A percentile compares a stretch with the other conserved stretches of the same genome.
phyloP scores from a whole-genome alignment of 2,888 invertebrate species.

The Griposia aprilina region DNA sequence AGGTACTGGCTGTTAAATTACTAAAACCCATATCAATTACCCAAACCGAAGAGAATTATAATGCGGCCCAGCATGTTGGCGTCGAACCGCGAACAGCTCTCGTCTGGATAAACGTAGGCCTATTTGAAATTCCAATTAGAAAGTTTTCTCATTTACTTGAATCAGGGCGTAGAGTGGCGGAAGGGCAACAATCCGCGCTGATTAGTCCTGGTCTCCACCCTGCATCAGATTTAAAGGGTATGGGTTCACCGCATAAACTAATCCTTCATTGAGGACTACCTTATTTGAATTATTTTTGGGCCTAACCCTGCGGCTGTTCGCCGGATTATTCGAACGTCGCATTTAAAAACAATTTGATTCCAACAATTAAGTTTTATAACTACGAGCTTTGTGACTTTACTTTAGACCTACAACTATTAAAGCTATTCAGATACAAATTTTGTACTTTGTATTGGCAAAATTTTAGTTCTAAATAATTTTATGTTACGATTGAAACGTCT shows the following conservation, averaged over 20 bases:
- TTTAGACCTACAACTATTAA: slow-evolving; percentile 39
- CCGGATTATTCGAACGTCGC: slow-evolving; percentile 68
- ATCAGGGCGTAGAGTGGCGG: slow-evolving; percentile 88
- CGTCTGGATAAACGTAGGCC: slow-evolving; percentile 88
- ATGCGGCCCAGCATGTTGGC: slow-evolving; percentile 80
- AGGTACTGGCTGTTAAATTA: slow-evolving; percentile 62
- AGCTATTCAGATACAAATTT: slow-evolving; percentile 26
- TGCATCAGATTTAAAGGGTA: slow-evolving; percentile 87
- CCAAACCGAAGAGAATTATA: slow-evolving; percentile 78
- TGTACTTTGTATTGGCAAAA: slow-evolving; percentile 12
- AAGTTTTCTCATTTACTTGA: slow-evolving; percentile 91
- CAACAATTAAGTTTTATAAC: slow-evolving; percentile 63
- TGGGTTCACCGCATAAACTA: slow-evolving; percentile 84
- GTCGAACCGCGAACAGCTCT: slow-evolving; percentile 85
- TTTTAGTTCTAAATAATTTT: slow-evolving; percentile 48
- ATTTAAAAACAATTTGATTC: slow-evolving; percentile 70
- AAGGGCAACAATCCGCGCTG: slow-evolving; percentile 89
- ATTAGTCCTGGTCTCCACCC: slow-evolving; percentile 86
- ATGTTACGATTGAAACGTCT: slow-evolving; percentile 39
- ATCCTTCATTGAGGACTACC: slow-evolving; percentile 81
- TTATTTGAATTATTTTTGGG: slow-evolving; percentile 82
- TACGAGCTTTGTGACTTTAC: slow-evolving; percentile 39
- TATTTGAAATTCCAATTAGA: slow-evolving; percentile 91
- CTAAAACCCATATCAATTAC: slow-evolving; percentile 79
- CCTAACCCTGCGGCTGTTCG: slow-evolving; percentile 68